These are phyloP conservation scores for Drosophila mauritiana DNA, from an alignment of 1,140 invertebrate genomes.

Conservation along the genomic window DNA sequence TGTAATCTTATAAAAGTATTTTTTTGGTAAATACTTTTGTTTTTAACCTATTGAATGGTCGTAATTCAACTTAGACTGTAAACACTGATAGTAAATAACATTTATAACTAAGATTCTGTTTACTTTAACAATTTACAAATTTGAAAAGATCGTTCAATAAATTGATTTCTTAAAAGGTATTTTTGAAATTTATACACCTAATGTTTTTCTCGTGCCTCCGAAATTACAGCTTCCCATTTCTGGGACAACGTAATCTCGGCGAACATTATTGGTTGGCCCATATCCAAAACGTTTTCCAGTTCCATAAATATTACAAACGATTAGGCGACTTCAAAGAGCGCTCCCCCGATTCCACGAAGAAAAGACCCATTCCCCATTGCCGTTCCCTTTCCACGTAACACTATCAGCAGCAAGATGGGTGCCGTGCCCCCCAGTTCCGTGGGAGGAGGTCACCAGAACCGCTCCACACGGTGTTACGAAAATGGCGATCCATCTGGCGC, in stretches of 20 bases:
- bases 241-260: constrained; percentile 16
- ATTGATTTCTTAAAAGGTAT: neutral
- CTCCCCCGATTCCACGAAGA: neutral
- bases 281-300: constrained; percentile 51
- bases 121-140: neutral
- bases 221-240: constrained; percentile 16
- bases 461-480: constrained; percentile 31
- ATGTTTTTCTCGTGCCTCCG: neutral
- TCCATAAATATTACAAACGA: constrained; percentile 45
- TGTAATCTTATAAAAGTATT: neutral
- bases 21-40: neutral
- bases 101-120: neutral
- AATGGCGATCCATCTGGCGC: constrained; percentile 54
- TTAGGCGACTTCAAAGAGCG: constrained; percentile 60
- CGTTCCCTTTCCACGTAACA: constrained; percentile 30
- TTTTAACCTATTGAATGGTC: too few relatives aligned
- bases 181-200: neutral
- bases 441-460: constrained; percentile 19
- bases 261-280: constrained; percentile 50
- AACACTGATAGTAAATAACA: neutral
- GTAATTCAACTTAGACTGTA: neutral
- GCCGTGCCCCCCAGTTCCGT: constrained; percentile 41
- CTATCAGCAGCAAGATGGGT: constrained; percentile 65
- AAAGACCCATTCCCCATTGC: constrained; percentile 24
- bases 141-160: neutral